Base-by-base conservation (phyloP, 1,140 invertebrate species). In the Heliconius nattereri region DNA sequence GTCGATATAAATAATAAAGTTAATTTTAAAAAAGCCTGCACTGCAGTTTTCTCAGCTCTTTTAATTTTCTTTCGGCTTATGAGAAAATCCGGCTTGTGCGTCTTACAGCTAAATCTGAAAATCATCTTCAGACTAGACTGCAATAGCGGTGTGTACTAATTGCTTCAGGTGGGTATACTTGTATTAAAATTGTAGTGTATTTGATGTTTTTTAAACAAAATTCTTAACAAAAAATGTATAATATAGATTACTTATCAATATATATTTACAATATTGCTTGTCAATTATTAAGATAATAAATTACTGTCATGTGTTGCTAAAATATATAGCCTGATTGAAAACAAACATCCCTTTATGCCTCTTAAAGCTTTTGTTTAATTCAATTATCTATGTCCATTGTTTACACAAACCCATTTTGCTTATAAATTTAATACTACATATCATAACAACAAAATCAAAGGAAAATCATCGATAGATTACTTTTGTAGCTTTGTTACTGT, bases 21-120 rank as follows among this genome's bases (percentile, higher is more conserved):
- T 78, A 45, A 76, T 72, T 78, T 76, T 60, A 81, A 78, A 66
- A 82, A 74, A 71, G 45, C 49, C 49, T 57, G 40, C 76, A 66
- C 74, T 78, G 76, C 73, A 79, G 78, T 70, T 83, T 76, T 79
- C 57, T 54, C 49, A 35, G 75, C 80, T 75, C 80, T 84, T 85
- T 83, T 84, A 85, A 85, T 85, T 85, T 80, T 85, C 80, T 83
- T 73, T 49, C 72, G 78, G 76, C 74, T 71, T 84, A 83, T 83
- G 71, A 45, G 40, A 45, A 45, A 45, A 45, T 79, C 73, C 73
- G 79, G 73, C 73, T 82, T 76, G 72, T 82, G 82, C 75, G 81
- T 84, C 84, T 84, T 82, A 83, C 75, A 60, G 74, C 78, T 78
- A 85, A 82, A 79, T 78, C 79, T 79, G 79, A 81, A 85, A 85